A percentile compares a stretch with the other conserved stretches of the same genome.
These are phyloP conservation scores for Drosophila sp. DNA, from an alignment of 1,140 invertebrate genomes.

Conservation along the genomic window DNA sequence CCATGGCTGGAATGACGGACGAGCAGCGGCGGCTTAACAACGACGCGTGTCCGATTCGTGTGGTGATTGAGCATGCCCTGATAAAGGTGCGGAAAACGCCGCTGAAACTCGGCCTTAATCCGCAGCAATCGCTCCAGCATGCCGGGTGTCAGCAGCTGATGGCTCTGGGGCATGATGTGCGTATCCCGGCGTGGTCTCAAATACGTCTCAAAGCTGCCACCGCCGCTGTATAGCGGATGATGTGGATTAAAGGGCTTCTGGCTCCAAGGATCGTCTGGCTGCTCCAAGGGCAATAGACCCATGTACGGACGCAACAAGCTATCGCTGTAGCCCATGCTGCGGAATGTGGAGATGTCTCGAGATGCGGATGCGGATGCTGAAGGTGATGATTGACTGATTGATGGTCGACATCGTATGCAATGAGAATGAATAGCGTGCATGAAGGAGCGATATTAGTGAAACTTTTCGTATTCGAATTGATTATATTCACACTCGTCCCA, in stretches of 20 bases:
- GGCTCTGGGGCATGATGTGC: conserved; percentile 55
- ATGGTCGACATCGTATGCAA: conserved; percentile 47
- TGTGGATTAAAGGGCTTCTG: conserved; percentile 60
- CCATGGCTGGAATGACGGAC: conserved; percentile 15
- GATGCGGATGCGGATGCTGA: conserved; percentile 32
- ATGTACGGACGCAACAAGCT: conserved; percentile 69
- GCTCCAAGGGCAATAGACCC: conserved; percentile 64
- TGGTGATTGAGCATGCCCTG: conserved; percentile 70
- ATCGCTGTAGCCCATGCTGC: conserved; percentile 38
- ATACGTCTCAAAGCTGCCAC: conserved; percentile 75
- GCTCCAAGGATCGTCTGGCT: conserved; percentile 72
- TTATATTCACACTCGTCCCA: no score
- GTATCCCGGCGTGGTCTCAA: conserved; percentile 65
- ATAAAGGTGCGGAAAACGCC: conserved; percentile 68
- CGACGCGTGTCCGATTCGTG: conserved; percentile 62
- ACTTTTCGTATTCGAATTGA: not conserved
- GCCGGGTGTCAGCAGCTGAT: conserved; percentile 64
- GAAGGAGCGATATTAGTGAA: conserved; percentile 29
- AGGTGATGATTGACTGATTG: conserved; percentile 43
- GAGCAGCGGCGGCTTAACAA: conserved; percentile 68
- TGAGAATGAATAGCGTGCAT: conserved; percentile 51
- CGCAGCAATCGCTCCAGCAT: conserved; percentile 74
- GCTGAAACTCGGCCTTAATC: conserved; percentile 72
- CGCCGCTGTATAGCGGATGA: conserved; percentile 58
- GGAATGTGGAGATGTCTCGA: conserved; percentile 31